These are phyloP conservation scores for Nephrotoma guestfalica DNA, from an alignment of 2,888 invertebrate genomes.

Conservation along the genomic window DNA sequence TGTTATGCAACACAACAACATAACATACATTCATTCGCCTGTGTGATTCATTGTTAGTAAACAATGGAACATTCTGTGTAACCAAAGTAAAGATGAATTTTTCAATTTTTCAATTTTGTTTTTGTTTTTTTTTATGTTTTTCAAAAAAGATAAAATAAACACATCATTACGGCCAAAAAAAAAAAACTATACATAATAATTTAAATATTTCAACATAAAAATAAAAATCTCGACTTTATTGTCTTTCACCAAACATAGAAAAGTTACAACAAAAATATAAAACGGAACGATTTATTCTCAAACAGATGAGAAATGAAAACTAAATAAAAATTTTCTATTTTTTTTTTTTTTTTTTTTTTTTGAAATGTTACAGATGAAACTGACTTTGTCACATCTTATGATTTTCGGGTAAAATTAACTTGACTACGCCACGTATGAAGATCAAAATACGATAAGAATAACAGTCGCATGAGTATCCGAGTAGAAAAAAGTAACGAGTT, in stretches of 20 bases:
- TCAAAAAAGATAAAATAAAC: not conserved
- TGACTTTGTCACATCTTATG: not conserved
- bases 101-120: not conserved
- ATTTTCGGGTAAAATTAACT: not conserved
- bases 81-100: not conserved
- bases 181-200: not conserved
- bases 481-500: not conserved
- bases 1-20: not conserved
- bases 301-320: not conserved
- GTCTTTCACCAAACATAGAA: not conserved
- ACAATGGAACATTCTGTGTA: not conserved
- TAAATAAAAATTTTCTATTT: too few relatives aligned
- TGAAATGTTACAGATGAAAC: not conserved
- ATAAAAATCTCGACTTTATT: not conserved
- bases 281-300: not conserved
- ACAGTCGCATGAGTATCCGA: not conserved
- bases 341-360: too few relatives aligned
- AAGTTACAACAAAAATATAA: not conserved
- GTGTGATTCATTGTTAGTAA: not conserved
- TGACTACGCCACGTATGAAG: not conserved
- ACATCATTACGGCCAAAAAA: not conserved
- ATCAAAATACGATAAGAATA: not conserved
- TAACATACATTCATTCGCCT: not conserved
- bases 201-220: not conserved
- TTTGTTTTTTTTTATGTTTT: not conserved